A percentile compares a stretch with the other conserved stretches of the same genome.
Conservation (phyloP, 2,797 vertebrate species). For the Kryptopterus vitreolus region DNA sequence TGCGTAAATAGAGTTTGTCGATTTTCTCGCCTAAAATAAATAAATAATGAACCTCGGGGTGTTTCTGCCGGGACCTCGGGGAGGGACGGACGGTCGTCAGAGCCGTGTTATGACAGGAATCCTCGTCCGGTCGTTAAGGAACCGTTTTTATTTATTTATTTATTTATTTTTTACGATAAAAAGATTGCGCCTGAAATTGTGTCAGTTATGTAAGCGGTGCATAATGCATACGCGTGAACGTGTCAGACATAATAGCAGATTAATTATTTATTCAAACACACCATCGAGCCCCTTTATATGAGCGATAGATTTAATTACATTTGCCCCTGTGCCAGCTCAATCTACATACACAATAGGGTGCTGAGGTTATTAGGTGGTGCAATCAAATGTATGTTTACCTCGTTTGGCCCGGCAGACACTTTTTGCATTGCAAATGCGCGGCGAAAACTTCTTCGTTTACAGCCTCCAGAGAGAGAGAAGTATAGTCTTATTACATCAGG, state of each 20-base stretch:
- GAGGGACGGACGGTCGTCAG: conserved; percentile 13
- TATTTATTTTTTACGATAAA: neutral
- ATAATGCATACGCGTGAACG: conserved; percentile 5
- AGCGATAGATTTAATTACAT: conserved; percentile 38
- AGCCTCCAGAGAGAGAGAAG: conserved; percentile 6
- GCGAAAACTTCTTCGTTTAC: conserved; percentile 2
- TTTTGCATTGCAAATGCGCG: conserved; percentile 11
- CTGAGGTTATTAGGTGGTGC: conserved; percentile 23
- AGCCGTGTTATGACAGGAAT: neutral
- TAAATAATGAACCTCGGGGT: conserved; percentile 31
- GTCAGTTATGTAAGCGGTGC: conserved; percentile 12
- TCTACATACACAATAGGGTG: conserved; percentile 28
- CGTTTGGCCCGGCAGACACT: conserved; percentile 20
- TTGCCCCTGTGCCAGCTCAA: conserved; percentile 20
- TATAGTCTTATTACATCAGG: neutral
- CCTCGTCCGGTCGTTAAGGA: neutral
- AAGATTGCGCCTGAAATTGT: neutral
- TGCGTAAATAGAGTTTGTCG: conserved; percentile 24
- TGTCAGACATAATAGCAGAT: conserved; percentile 9
- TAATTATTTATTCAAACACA: conserved; percentile 37
- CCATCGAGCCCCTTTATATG: conserved; percentile 24
- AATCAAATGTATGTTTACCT: conserved; percentile 40
- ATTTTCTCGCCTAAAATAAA: conserved; percentile 25
- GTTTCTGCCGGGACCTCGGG: conserved; percentile 9
- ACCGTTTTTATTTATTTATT: neutral